These are phyloP conservation scores for Phyllostomus hastatus DNA, from an alignment of 2,113 vertebrate genomes.

Conservation along the genomic window DNA sequence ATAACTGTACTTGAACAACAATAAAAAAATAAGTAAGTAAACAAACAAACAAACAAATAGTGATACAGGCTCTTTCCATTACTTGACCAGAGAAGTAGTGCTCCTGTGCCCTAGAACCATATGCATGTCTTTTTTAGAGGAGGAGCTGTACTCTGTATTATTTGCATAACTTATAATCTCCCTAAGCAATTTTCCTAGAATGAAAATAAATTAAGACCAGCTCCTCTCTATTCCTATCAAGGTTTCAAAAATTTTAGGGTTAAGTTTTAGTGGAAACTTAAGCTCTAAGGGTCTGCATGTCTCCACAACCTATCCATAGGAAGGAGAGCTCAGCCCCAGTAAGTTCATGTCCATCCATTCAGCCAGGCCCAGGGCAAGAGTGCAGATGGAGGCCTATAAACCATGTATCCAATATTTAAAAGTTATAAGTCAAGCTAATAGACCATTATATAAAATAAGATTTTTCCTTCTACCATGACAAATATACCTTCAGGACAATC, in stretches of 20 bases:
- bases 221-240: background rate
- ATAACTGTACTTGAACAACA: no score
- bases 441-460: background rate
- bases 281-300: background rate
- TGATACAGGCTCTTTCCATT: background rate
- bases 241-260: background rate
- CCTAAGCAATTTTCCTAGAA: background rate
- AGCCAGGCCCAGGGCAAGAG: background rate
- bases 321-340: background rate
- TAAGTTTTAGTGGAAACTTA: background rate
- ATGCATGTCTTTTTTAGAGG: background rate
- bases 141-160: background rate
- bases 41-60: no score
- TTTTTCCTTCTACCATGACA: background rate
- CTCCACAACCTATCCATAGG: background rate
- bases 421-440: background rate
- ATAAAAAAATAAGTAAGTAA: no score
- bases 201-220: background rate
- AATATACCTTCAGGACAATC: background rate
- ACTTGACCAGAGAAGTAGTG: background rate
- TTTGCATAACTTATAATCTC: conserved; percentile 8
- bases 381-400: background rate
- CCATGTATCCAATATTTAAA: background rate
- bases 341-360: no score
- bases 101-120: background rate